phyloP scores from a whole-genome alignment of 2,888 invertebrate species.

The Colletes collaris region DNA sequence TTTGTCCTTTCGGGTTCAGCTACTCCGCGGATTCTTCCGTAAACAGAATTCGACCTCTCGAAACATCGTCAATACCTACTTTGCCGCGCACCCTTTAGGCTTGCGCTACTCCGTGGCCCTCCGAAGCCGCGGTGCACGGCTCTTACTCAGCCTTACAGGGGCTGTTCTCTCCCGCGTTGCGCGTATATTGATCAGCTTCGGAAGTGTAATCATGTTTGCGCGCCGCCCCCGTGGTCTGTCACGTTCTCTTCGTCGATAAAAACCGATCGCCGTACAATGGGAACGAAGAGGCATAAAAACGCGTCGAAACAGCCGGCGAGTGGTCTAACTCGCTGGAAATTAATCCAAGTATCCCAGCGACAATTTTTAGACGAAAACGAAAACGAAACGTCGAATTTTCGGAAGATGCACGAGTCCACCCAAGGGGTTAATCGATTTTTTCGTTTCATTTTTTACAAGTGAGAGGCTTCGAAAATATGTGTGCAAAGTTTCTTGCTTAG shows the following conservation, averaged over 20 bases:
- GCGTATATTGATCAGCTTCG: conserved; percentile 55
- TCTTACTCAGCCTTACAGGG: conserved; percentile 36
- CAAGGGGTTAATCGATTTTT: no score
- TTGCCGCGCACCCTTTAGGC: conserved; percentile 25
- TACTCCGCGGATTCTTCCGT: conserved; percentile 43
- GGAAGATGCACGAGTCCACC: no score
- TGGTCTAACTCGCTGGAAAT: background rate
- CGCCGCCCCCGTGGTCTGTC: background rate
- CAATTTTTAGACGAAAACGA: no score
- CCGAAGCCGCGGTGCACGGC: conserved; percentile 22
- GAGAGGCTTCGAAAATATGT: no score
- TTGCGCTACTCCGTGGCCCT: background rate
- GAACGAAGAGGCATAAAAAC: conserved; percentile 4
- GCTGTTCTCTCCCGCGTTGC: conserved; percentile 12
- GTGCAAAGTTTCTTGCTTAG: no score
- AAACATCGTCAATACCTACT: conserved; percentile 54
- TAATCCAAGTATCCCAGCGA: background rate
- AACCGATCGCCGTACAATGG: background rate
- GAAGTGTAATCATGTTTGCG: conserved; percentile 23
- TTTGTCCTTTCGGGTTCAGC: conserved; percentile 20
- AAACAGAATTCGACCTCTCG: conserved; percentile 52
- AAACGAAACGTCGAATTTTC: no score
- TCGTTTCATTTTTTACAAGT: no score
- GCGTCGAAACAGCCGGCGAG: background rate
- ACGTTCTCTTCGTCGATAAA: conserved; percentile 22